phyloP scores from a whole-genome alignment of 2,888 invertebrate species.

The Caenorhabditis sulstoni region DNA sequence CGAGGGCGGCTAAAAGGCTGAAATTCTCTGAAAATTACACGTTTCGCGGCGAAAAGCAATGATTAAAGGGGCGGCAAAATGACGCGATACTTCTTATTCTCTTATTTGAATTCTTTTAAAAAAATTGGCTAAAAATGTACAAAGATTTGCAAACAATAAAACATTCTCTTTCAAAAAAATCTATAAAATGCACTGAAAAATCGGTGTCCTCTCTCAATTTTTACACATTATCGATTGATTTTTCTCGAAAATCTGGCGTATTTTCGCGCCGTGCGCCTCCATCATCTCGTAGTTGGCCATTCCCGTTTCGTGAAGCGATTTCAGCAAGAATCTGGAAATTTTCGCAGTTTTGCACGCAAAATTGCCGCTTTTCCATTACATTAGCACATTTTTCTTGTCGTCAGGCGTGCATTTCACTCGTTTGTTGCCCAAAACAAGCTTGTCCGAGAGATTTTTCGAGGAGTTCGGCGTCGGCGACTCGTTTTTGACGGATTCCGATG shows the following conservation, averaged over 20 bases:
- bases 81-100: too few species aligned
- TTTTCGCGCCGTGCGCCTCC: constrained; percentile 8
- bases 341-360: background rate
- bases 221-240: background rate
- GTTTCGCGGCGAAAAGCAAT: too few species aligned
- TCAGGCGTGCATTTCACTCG: constrained; percentile 2
- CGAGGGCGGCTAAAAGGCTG: too few species aligned
- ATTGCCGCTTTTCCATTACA: constrained; percentile 4
- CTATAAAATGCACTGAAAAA: too few species aligned
- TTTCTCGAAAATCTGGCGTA: constrained; percentile 24
- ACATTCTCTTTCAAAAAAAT: background rate
- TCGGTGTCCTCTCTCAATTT: background rate
- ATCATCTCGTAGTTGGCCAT: constrained; percentile 29
- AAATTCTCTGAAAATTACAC: too few species aligned
- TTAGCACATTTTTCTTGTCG: constrained; percentile 31
- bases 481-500: too few species aligned
- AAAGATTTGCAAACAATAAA: too few species aligned
- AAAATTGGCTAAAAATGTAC: too few species aligned
- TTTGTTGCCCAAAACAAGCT: constrained; percentile 17
- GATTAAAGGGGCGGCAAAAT: too few species aligned
- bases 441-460: too few species aligned
- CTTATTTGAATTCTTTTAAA: too few species aligned
- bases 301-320: constrained; percentile 36
- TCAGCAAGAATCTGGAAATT: constrained; percentile 38
- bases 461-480: too few species aligned